Evolutionary conservation across 2,113 vertebrate species (phyloP).

Genomic region (Callospermophilus lateralis): DNA sequence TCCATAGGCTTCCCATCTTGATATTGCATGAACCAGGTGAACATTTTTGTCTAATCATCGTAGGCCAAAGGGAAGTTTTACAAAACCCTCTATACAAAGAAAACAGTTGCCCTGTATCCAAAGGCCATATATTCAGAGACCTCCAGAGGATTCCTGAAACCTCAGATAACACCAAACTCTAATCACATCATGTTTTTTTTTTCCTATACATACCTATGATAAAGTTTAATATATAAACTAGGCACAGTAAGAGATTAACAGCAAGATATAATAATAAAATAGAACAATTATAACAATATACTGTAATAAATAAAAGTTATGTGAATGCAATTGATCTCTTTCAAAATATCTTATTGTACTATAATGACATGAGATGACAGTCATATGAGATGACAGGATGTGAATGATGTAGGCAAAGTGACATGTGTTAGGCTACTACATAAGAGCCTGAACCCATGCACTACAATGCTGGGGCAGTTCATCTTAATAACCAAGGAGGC

Average conservation of each 20-base stretch:
- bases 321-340: not conserved
- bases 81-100: conserved; percentile 29
- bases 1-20: not conserved
- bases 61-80: conserved; percentile 34
- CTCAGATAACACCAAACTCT: not conserved
- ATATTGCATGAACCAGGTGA: not conserved
- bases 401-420: not conserved
- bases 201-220: not conserved
- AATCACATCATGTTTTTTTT: too few species aligned
- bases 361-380: not conserved
- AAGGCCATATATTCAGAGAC: not conserved
- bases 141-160: not conserved
- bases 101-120: not conserved
- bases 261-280: not conserved
- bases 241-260: not conserved
- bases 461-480: not conserved
- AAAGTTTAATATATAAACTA: not conserved
- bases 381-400: not conserved
- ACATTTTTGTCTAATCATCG: conserved; percentile 41
- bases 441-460: too few species aligned
- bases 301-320: not conserved
- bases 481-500: too few species aligned
- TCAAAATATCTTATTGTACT: not conserved
- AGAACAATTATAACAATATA: not conserved
- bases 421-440: not conserved